Percentiles rank a stretch among this genome's conserved stretches.
These are phyloP conservation scores for Mantis religiosa DNA, from an alignment of 2,888 invertebrate genomes.

Conservation along the genomic window DNA sequence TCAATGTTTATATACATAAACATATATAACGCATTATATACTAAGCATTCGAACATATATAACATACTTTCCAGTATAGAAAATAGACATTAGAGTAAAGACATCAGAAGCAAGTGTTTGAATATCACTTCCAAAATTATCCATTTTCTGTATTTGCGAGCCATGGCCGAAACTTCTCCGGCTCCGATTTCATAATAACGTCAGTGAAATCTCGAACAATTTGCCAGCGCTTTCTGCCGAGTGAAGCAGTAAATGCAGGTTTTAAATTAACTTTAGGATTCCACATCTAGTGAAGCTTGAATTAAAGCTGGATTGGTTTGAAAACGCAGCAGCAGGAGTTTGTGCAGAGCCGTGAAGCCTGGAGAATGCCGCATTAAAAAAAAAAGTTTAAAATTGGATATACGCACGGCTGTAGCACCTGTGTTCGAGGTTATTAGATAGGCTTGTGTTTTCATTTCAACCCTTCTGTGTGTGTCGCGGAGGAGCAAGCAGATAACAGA, in stretches of 20 bases:
- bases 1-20: no score
- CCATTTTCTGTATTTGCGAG: no score
- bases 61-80: no score
- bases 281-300: not conserved
- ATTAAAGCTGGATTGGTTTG: not conserved
- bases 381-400: not conserved
- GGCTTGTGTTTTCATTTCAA: not conserved
- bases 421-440: not conserved
- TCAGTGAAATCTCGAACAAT: not conserved
- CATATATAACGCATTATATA: no score
- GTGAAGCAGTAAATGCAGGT: not conserved
- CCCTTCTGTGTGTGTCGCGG: not conserved
- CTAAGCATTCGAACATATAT: no score
- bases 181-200: no score
- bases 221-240: not conserved
- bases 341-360: not conserved
- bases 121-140: no score
- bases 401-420: not conserved
- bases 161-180: no score
- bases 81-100: no score
- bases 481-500: not conserved
- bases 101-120: no score
- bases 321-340: no score
- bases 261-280: not conserved
- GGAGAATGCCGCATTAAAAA: not conserved